A percentile compares a stretch with the other conserved stretches of the same genome.
phyloP scores from a whole-genome alignment of 2,113 vertebrate genomes.

The Octodon degus region DNA sequence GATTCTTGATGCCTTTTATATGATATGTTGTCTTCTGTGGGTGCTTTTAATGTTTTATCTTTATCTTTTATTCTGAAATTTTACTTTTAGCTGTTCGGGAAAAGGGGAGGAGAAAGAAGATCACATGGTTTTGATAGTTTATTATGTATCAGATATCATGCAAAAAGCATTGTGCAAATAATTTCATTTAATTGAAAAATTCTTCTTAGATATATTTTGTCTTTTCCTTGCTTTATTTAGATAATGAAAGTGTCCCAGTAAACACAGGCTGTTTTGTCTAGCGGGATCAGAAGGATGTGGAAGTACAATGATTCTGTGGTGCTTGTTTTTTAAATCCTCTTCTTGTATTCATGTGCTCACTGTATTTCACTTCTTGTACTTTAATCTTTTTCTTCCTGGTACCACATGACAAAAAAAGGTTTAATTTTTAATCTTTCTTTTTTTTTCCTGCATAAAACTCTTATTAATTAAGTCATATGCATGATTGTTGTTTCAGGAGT shows the following conservation, averaged over 20 bases:
- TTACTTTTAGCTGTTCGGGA: conserved; percentile 43
- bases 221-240: background rate
- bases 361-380: background rate
- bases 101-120: background rate
- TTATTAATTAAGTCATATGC: conserved; percentile 63
- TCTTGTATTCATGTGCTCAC: background rate
- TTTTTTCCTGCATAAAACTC: background rate
- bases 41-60: conserved; percentile 35
- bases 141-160: background rate
- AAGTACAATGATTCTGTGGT: background rate
- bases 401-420: too few relatives aligned
- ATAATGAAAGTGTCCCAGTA: background rate
- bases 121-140: background rate
- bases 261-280: background rate
- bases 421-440: conserved; percentile 42
- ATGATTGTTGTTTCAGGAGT: conserved; percentile 75
- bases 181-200: background rate
- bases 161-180: background rate
- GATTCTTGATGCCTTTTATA: conserved; percentile 41
- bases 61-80: conserved; percentile 50
- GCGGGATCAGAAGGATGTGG: background rate
- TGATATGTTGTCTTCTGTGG: background rate
- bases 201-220: background rate
- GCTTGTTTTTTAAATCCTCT: background rate
- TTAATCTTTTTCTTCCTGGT: conserved; percentile 32